Evolutionary conservation across 2,888 invertebrate genomes (phyloP).

Genomic region (Diplazon laetatorius): DNA sequence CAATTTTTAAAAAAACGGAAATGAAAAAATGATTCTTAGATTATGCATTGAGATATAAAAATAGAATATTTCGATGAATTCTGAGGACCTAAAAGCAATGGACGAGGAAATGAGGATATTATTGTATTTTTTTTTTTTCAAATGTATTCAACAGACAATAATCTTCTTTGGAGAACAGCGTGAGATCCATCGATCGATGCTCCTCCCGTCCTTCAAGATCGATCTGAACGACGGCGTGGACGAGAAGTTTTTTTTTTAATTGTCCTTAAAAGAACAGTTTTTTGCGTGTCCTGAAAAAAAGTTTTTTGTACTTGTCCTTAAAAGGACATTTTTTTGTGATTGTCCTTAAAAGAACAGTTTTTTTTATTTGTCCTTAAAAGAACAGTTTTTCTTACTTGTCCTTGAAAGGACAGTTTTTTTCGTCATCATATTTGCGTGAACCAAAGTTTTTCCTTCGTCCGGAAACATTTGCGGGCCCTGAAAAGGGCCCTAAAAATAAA

Average conservation of each 20-base stretch:
- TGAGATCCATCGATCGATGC: neutral
- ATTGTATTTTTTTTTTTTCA: neutral
- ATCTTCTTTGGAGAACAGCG: constrained; percentile 3
- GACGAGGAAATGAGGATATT: neutral
- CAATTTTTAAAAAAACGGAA: no score
- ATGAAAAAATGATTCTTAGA: no score
- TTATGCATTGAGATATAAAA: no score
- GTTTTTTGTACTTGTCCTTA: constrained; percentile 64
- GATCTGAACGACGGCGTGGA: neutral
- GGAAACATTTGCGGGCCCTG: constrained; percentile 78
- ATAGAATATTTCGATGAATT: no score
- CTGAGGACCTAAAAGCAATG: no score
- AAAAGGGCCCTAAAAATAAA: constrained; percentile 77
- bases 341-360: constrained; percentile 58
- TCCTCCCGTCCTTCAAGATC: neutral
- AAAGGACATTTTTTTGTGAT: constrained; percentile 60
- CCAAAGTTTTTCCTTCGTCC: constrained; percentile 65
- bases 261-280: constrained; percentile 56
- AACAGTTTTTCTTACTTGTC: constrained; percentile 51
- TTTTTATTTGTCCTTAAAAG: constrained; percentile 10
- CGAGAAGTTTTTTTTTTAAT: no score
- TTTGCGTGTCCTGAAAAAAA: constrained; percentile 58
- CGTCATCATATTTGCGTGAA: constrained; percentile 38
- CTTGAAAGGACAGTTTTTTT: constrained; percentile 68
- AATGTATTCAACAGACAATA: no score